phyloP scores from a whole-genome alignment of 2,888 invertebrate genomes.

The Cephalotes varians region DNA sequence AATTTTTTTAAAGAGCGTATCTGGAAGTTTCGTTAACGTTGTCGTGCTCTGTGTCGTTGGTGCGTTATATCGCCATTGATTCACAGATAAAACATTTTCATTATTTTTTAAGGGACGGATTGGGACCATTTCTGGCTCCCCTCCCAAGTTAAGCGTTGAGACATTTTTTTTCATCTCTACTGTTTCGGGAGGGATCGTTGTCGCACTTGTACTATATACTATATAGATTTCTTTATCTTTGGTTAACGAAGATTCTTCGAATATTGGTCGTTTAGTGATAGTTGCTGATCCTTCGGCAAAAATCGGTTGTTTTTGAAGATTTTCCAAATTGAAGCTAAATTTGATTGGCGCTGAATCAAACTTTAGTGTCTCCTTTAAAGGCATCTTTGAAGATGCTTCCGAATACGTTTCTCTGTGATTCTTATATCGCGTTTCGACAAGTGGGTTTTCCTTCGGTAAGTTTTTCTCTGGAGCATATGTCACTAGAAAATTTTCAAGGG shows the following conservation, averaged over 20 bases:
- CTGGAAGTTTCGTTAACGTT: slow-evolving; percentile 30
- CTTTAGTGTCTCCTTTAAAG: slow-evolving; percentile 64
- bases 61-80: slow-evolving; percentile 86
- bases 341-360: slow-evolving; percentile 75
- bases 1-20: slow-evolving; percentile 7
- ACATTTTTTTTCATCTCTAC: slow-evolving; percentile 18
- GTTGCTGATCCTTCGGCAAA: slow-evolving; percentile 26
- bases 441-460: neutral
- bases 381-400: slow-evolving; percentile 65
- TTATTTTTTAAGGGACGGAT: slow-evolving; percentile 76
- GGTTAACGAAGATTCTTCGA: neutral
- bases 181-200: slow-evolving; percentile 9
- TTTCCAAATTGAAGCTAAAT: slow-evolving; percentile 79
- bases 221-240: slow-evolving; percentile 37
- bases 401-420: slow-evolving; percentile 77
- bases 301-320: slow-evolving; percentile 62
- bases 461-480: slow-evolving; percentile 14
- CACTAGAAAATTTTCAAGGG: slow-evolving; percentile 53
- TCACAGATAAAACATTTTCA: slow-evolving; percentile 75
- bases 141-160: slow-evolving; percentile 44
- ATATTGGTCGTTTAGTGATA: slow-evolving; percentile 55
- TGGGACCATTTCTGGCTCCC: slow-evolving; percentile 67
- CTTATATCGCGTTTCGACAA: slow-evolving; percentile 60
- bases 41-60: slow-evolving; percentile 70
- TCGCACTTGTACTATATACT: slow-evolving; percentile 64